Conservation (phyloP, 2,888 invertebrate species). For the Lasioglossum figueresi region DNA sequence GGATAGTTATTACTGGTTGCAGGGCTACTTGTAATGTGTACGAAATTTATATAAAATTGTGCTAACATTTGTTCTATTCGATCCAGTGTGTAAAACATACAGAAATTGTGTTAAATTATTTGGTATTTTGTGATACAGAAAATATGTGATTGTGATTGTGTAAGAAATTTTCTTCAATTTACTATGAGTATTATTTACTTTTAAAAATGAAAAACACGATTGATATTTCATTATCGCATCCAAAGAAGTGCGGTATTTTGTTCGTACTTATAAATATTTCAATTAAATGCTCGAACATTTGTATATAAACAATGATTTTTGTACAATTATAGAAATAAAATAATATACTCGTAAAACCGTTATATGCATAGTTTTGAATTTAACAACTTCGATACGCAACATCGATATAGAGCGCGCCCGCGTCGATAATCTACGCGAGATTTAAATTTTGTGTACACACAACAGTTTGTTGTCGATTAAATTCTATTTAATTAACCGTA, state of each 20-base stretch:
- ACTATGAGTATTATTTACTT: not conserved
- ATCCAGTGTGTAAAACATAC: conserved; percentile 7
- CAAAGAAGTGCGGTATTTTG: not conserved
- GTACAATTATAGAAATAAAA: conserved; percentile 36
- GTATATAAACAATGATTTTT: conserved; percentile 22
- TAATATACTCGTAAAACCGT: conserved; percentile 21
- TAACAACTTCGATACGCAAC: not conserved
- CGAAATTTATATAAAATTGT: not conserved
- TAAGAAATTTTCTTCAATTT: not conserved
- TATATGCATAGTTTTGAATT: not conserved
- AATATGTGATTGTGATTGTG: not conserved
- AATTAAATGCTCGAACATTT: conserved; percentile 14
- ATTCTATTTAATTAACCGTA: not conserved
- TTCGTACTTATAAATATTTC: not conserved
- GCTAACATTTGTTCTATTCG: not conserved
- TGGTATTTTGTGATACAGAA: not conserved
- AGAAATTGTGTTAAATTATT: conserved; percentile 3
- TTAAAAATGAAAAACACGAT: not conserved
- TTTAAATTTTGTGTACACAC: conserved; percentile 36
- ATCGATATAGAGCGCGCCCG: not conserved
- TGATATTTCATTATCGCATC: not conserved
- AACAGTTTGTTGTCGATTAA: conserved; percentile 8
- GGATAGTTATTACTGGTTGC: not conserved
- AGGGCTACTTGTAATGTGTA: not conserved
- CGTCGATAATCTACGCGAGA: not conserved